Conservation (phyloP, 2,797 vertebrate genomes). For the Chromobotia macracanthus region DNA sequence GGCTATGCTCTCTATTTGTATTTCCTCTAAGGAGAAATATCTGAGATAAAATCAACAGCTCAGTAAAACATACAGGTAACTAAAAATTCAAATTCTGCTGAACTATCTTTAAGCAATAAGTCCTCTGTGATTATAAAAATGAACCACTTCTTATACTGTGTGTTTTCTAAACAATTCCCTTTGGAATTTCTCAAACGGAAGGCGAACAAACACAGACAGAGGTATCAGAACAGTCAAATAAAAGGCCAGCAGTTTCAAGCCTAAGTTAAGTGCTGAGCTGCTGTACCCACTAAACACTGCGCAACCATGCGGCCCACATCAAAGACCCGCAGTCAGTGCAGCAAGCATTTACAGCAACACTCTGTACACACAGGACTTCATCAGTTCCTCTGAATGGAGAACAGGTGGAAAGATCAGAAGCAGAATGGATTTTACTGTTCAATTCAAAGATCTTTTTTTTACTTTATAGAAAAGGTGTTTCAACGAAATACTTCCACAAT, state of each 20-base stretch:
- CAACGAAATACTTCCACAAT: background rate
- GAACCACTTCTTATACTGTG: background rate
- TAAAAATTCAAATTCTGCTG: background rate
- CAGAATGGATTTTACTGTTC: conserved; percentile 9
- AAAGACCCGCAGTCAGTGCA: conserved; percentile 66
- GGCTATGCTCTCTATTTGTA: too few species aligned
- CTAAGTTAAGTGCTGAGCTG: conserved; percentile 28
- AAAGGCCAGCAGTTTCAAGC: conserved; percentile 29
- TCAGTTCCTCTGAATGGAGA: conserved; percentile 25
- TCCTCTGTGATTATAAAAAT: background rate
- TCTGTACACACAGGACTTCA: conserved; percentile 56
- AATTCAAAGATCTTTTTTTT: background rate
- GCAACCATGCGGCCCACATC: conserved; percentile 63
- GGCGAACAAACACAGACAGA: conserved; percentile 55
- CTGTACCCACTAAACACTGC: conserved; percentile 61
- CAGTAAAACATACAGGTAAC: too few species aligned
- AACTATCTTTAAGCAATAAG: background rate
- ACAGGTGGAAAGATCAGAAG: conserved; percentile 2
- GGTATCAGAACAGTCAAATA: conserved; percentile 51
- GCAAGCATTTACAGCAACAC: conserved; percentile 63
- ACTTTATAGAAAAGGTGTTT: background rate
- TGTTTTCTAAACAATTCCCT: background rate
- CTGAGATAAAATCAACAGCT: too few species aligned
- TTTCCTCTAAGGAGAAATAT: too few species aligned
- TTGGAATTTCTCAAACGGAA: conserved; percentile 52